Percentiles rank a stretch among this genome's conserved stretches.
Evolutionary conservation across 53 echinoderm and acorn worm species (phyloP).

Genomic region (Zoroaster sp.): DNA sequence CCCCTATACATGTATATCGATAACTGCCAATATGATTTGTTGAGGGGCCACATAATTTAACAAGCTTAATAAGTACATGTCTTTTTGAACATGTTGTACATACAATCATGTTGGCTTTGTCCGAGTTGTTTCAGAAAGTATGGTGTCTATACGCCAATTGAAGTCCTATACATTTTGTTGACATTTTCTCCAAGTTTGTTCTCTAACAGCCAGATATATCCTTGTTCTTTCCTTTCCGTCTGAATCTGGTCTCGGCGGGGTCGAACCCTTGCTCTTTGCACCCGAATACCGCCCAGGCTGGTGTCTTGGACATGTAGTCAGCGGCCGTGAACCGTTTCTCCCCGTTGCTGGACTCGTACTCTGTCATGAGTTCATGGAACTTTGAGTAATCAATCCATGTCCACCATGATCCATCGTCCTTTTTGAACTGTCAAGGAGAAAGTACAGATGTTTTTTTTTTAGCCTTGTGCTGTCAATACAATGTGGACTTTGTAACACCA

Average conservation of each 20-base stretch:
- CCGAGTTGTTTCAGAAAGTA: too few relatives aligned
- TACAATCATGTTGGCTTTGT: too few relatives aligned
- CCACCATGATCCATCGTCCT: slow-evolving; percentile 75
- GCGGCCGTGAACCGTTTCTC: slow-evolving; percentile 70
- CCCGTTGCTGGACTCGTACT: slow-evolving; percentile 70
- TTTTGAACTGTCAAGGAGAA: slow-evolving; percentile 70
- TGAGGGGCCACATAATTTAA: too few relatives aligned
- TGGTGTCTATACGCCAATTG: too few relatives aligned
- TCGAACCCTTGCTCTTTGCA: slow-evolving; percentile 93
- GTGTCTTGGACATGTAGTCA: slow-evolving; percentile 94
- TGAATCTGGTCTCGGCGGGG: slow-evolving; percentile 85
- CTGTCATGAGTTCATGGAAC: slow-evolving; percentile 82
- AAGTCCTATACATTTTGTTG: too few relatives aligned
- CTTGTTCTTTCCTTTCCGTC: slow-evolving; percentile 89
- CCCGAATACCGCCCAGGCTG: slow-evolving; percentile 88
- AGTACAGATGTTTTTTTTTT: background rate
- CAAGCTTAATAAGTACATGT: too few relatives aligned
- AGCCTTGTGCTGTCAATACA: background rate
- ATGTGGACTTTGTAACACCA: too few relatives aligned
- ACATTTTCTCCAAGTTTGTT: background rate
- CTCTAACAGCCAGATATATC: slow-evolving; percentile 84
- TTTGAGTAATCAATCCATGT: slow-evolving; percentile 94
- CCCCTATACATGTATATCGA: too few relatives aligned
- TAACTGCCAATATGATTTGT: too few relatives aligned
- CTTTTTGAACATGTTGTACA: too few relatives aligned